Conservation (phyloP, 35 echinoderm and acorn worm species). For the Anneissia japonica region DNA sequence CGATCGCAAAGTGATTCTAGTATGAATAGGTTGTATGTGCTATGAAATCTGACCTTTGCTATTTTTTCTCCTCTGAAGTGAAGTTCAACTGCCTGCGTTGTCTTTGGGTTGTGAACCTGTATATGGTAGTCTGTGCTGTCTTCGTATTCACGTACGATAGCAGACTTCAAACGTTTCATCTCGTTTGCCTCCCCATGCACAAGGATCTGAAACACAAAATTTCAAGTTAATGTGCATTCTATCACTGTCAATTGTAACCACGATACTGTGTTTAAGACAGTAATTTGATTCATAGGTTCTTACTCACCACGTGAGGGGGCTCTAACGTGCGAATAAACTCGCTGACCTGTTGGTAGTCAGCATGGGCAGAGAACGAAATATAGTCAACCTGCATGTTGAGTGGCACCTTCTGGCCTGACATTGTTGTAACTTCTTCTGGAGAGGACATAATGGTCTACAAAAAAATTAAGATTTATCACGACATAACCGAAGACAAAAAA, state of each 20-base stretch:
- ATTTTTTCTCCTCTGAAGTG: slow-evolving; percentile 99
- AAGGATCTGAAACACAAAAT: slow-evolving; percentile 48
- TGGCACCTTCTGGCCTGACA: slow-evolving; percentile 85
- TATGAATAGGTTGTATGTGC: too few species aligned
- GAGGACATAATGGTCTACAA: slow-evolving; percentile 83
- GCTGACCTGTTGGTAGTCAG: slow-evolving; percentile 90
- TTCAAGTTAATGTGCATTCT: too few species aligned
- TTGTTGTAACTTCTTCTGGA: slow-evolving; percentile 75
- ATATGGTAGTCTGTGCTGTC: slow-evolving; percentile 86
- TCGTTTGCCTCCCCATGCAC: slow-evolving; percentile 92
- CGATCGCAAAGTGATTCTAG: too few species aligned
- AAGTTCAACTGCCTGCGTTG: slow-evolving; percentile 88
- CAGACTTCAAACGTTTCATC: slow-evolving; percentile 85
- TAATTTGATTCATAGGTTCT: too few species aligned
- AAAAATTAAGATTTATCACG: too few species aligned
- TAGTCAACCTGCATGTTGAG: slow-evolving; percentile 96
- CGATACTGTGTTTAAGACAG: too few species aligned
- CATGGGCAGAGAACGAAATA: slow-evolving; percentile 97
- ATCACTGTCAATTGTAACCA: too few species aligned
- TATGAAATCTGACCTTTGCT: slow-evolving; percentile 80
- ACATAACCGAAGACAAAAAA: too few species aligned
- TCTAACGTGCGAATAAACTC: slow-evolving; percentile 81
- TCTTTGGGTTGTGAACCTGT: slow-evolving; percentile 89
- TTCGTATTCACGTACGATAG: slow-evolving; percentile 83
- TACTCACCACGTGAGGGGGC: slow-evolving; percentile 97